Base-by-base conservation (phyloP, 2,797 vertebrate genomes). In the Rhyacichthys aspro region DNA sequence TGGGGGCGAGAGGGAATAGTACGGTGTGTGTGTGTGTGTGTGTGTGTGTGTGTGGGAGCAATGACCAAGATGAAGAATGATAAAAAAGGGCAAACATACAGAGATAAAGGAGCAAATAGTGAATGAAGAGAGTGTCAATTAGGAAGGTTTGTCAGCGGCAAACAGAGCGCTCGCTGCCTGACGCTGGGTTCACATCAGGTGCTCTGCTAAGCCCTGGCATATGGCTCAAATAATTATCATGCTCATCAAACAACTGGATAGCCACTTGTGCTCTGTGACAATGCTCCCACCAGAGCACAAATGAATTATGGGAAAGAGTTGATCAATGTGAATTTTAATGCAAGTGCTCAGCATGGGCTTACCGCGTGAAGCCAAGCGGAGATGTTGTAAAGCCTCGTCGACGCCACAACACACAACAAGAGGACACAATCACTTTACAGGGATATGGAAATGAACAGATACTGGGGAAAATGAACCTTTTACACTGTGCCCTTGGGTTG, bases 281-380 rank as follows among this genome's bases (percentile, higher is more conserved):
- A 77, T 58, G 69, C 72, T 87, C 87, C 84, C 86, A 79, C 48
- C 81, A 79, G 86, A 78, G 78, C 61, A 70, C 74, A 81, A 70
- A 86, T 72, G 69, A 81, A 86, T 85, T 74, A 83, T 81, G 80
- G 73, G 83, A 79, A 37, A 17, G 63, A 63, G 58, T 53, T 82
- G 82, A 87, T 86, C 82, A 74, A 79, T 81, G 76, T 81, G 84
- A 90, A 87, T 90, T 68, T 78, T 78, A 86, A 87, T 79, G 78
- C 5, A 48, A 75, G 58, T 57, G 73, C 79, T 75, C 76, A 73
- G 73, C 76, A 41, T 67, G 69, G 34, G 63, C 43, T 37, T 55
- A 12, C 67, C 11, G 81, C 75, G 48, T 45, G 79, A 80, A 72
- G 64, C 80, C 87, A 82, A 86, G 86, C 86, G 83, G 81, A 71